Evolutionary conservation across 2,888 invertebrate genomes (phyloP).

Genomic region (Calameuta idolon): DNA sequence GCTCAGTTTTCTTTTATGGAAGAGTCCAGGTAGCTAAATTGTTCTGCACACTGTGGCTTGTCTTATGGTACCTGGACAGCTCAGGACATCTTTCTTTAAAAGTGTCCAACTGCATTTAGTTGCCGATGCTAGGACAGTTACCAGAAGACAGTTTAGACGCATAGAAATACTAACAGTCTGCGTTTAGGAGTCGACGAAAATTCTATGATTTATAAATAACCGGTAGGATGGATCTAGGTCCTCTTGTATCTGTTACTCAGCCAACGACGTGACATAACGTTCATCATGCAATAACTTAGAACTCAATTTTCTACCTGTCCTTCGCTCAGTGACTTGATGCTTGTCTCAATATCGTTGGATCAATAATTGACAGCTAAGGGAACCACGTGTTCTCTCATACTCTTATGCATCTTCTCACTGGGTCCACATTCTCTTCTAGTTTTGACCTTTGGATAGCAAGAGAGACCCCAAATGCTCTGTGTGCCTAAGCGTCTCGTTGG

Average conservation of each 20-base stretch:
- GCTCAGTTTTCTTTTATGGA: background rate
- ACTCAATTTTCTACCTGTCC: background rate
- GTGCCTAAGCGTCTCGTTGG: background rate
- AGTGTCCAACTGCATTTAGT: background rate
- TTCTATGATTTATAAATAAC: slow-evolving; percentile 39
- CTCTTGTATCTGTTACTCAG: slow-evolving; percentile 22
- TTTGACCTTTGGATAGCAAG: background rate
- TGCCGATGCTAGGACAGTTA: background rate
- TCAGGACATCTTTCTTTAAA: background rate
- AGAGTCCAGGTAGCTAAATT: background rate
- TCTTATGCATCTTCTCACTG: background rate
- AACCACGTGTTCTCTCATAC: background rate
- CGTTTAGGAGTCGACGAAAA: background rate
- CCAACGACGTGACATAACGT: slow-evolving; percentile 36
- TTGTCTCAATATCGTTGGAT: background rate
- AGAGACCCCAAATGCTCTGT: background rate
- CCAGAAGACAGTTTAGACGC: background rate
- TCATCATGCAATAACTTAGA: background rate
- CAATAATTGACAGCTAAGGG: background rate
- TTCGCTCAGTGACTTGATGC: background rate
- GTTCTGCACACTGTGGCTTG: background rate
- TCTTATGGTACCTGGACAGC: background rate
- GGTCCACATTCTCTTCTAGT: background rate
- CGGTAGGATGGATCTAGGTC: slow-evolving; percentile 23
- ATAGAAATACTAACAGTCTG: background rate